Evolutionary conservation across 2,113 vertebrate species (phyloP).

Genomic region (Mola mola): DNA sequence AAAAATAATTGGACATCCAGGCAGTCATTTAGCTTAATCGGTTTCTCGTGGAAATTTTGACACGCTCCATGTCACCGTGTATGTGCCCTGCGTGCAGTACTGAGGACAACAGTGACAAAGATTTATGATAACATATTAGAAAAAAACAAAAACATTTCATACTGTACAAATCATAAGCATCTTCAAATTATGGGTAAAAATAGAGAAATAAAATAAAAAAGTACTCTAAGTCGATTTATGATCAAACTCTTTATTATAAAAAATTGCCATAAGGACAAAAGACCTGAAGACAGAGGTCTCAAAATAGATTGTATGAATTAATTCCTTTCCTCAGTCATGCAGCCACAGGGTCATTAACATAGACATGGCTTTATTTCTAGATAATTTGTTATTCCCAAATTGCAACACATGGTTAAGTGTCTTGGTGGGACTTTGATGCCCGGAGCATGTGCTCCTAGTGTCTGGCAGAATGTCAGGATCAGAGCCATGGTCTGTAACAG

Average conservation of each 20-base stretch:
- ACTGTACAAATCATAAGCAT: not conserved
- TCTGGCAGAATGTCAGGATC: conserved; percentile 50
- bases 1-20: conserved; percentile 65
- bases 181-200: not conserved
- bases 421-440: conserved; percentile 56
- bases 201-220: not conserved
- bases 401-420: conserved; percentile 63
- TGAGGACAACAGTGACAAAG: not conserved
- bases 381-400: conserved; percentile 64
- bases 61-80: conserved; percentile 24
- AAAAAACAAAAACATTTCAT: too few species aligned
- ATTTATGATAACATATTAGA: too few species aligned
- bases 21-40: conserved; percentile 62
- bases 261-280: conserved; percentile 22
- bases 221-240: too few species aligned
- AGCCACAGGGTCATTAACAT: conserved; percentile 61
- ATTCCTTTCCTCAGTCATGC: conserved; percentile 43
- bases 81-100: too few species aligned
- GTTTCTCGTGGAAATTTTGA: conserved; percentile 48
- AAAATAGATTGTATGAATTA: conserved; percentile 44
- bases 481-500: conserved; percentile 28
- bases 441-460: conserved; percentile 36
- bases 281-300: conserved; percentile 39
- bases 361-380: conserved; percentile 60
- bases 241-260: conserved; percentile 3